Percentiles rank a stretch among this genome's conserved stretches.
phyloP scores from a whole-genome alignment of 2,113 vertebrate species.

The Ageneiosus marmoratus region DNA sequence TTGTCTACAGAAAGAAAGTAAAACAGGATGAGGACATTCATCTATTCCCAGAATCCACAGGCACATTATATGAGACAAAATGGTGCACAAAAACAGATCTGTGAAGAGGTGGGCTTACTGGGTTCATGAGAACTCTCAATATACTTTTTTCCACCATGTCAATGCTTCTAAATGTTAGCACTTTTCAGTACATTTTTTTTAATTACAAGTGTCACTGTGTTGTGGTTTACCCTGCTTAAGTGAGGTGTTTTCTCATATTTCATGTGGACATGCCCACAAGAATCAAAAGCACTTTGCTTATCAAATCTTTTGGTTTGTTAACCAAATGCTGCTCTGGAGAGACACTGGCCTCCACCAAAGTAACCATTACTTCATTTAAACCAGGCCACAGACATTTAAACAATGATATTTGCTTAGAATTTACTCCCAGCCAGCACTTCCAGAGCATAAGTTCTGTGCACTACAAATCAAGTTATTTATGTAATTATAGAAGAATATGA shows the following conservation, averaged over 20 bases:
- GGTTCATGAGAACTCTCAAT: slow-evolving; percentile 3
- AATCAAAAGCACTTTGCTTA: slow-evolving; percentile 16
- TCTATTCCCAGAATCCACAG: slow-evolving; percentile 5
- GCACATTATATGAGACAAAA: neutral
- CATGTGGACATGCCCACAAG: slow-evolving; percentile 6
- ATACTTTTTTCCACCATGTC: neutral
- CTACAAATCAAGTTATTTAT: slow-evolving; percentile 6
- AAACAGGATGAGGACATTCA: slow-evolving; percentile 20
- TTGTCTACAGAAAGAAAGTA: slow-evolving; percentile 78
- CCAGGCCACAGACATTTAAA: neutral
- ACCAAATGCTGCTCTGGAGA: slow-evolving; percentile 10
- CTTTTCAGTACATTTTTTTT: neutral
- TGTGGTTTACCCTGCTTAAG: slow-evolving; percentile 1
- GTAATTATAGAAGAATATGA: slow-evolving; percentile 13
- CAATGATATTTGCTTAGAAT: neutral
- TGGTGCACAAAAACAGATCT: slow-evolving; percentile 6
- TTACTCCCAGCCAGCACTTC: neutral
- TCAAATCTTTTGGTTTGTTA: slow-evolving; percentile 18
- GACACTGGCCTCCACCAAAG: neutral
- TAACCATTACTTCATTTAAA: neutral
- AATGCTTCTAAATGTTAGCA: slow-evolving; percentile 11
- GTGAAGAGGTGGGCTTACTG: slow-evolving; percentile 20
- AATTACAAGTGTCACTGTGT: slow-evolving; percentile 1
- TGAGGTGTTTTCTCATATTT: slow-evolving; percentile 21
- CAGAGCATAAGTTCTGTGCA: neutral